Percentiles rank a stretch among this genome's conserved stretches.
Conservation (phyloP, 2,888 invertebrate species). For the Asteroscopus sphinx region DNA sequence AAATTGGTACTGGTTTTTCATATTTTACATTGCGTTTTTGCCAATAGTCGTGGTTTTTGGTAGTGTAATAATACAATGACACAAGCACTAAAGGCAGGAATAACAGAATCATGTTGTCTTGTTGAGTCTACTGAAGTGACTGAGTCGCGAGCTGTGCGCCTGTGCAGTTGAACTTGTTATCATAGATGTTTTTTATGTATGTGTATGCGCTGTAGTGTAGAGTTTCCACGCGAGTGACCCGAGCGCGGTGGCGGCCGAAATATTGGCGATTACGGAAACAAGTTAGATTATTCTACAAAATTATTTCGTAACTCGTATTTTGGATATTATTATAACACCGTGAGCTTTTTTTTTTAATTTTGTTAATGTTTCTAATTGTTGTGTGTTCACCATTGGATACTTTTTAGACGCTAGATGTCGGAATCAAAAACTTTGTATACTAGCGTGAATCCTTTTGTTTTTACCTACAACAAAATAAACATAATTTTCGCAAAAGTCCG, state of each 20-base stretch:
- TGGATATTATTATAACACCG: no score
- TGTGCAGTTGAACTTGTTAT: slow-evolving; percentile 28
- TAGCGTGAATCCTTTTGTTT: no score
- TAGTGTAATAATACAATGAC: slow-evolving; percentile 66
- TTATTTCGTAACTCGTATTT: no score
- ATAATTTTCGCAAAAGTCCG: no score
- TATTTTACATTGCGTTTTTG: slow-evolving; percentile 72
- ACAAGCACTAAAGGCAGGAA: slow-evolving; percentile 51
- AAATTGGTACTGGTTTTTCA: slow-evolving; percentile 69
- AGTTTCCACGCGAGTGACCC: not conserved
- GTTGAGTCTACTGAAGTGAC: slow-evolving; percentile 17
- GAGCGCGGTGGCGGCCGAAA: no score
- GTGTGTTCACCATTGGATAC: no score
- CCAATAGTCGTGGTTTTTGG: slow-evolving; percentile 75
- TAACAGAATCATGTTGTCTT: slow-evolving; percentile 55
- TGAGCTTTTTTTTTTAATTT: no score
- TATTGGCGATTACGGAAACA: not conserved
- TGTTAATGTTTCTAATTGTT: no score
- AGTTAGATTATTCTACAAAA: no score
- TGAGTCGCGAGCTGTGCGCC: slow-evolving; percentile 17
- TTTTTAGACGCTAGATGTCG: no score
- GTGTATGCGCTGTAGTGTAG: not conserved
- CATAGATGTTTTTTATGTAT: not conserved
- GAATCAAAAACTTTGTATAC: no score
- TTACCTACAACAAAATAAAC: no score